Evolutionary conservation across 1,140 invertebrate species (phyloP).

Genomic region (Zaprionus taronus): DNA sequence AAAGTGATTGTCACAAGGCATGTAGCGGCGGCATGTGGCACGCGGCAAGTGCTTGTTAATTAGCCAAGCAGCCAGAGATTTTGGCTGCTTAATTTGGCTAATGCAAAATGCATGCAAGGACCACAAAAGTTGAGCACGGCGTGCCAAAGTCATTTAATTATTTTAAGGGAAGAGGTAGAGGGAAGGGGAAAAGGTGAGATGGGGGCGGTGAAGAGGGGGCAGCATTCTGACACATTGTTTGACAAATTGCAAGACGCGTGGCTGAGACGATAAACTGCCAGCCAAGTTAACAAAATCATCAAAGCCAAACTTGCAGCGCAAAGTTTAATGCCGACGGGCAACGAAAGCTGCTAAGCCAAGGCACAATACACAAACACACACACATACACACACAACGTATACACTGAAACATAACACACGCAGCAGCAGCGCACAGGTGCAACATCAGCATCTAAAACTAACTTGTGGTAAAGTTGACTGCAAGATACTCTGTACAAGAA

Average conservation of each 20-base stretch:
- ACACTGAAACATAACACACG: conserved; percentile 1
- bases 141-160: conserved; percentile 70
- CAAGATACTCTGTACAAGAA: background rate
- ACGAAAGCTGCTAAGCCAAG: conserved; percentile 49
- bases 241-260: conserved; percentile 74
- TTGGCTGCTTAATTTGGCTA: conserved; percentile 72
- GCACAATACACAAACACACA: conserved; percentile 18
- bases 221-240: conserved; percentile 81
- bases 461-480: background rate
- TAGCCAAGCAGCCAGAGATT: conserved; percentile 56
- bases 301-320: conserved; percentile 71
- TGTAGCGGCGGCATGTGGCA: conserved; percentile 1
- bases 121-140: conserved; percentile 56
- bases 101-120: conserved; percentile 64
- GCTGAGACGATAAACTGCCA: conserved; percentile 46
- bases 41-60: conserved; percentile 57
- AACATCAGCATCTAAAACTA: conserved; percentile 33
- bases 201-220: conserved; percentile 17
- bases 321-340: conserved; percentile 75
- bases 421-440: conserved; percentile 49
- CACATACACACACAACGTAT: conserved; percentile 15
- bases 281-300: conserved; percentile 72
- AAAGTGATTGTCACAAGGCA: conserved; percentile 1
- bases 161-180: conserved; percentile 48
- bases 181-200: background rate